A percentile compares a stretch with the other conserved stretches of the same genome.
These are phyloP conservation scores for Rhingia campestris DNA, from an alignment of 2,888 invertebrate genomes.

Conservation along the genomic window DNA sequence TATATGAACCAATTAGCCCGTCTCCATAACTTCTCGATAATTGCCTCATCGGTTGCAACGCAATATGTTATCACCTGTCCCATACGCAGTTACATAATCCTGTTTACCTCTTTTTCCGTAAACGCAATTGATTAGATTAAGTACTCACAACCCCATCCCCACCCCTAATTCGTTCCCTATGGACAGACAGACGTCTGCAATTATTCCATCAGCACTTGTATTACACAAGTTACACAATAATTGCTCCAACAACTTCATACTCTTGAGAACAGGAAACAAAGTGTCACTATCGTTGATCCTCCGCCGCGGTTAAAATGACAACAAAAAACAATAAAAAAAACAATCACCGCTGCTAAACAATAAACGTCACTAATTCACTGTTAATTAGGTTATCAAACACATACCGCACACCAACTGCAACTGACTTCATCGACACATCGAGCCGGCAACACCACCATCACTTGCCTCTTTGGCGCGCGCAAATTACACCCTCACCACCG, in stretches of 20 bases:
- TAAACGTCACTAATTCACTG: conserved; percentile 63
- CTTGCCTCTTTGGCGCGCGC: conserved; percentile 45
- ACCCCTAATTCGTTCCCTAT: background rate
- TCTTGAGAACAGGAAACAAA: conserved; percentile 13
- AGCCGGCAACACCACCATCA: conserved; percentile 22
- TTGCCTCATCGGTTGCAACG: background rate
- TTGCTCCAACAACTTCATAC: conserved; percentile 24
- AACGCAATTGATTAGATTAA: conserved; percentile 26
- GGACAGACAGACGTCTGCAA: conserved; percentile 4
- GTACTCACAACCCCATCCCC: background rate
- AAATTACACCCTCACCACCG: conserved; percentile 25
- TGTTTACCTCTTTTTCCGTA: background rate
- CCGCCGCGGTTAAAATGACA: background rate
- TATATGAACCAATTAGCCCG: background rate
- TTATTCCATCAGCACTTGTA: conserved; percentile 21
- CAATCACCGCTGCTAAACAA: conserved; percentile 29
- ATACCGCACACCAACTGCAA: conserved; percentile 48
- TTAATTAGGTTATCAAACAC: conserved; percentile 69
- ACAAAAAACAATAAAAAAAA: conserved; percentile 2
- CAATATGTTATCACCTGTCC: background rate
- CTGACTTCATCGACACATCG: conserved; percentile 38
- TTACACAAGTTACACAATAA: conserved; percentile 26
- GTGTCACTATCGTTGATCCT: conserved; percentile 11
- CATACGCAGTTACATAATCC: background rate
- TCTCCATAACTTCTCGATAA: background rate